These are phyloP conservation scores for Phaethornis superciliosus DNA, from an alignment of 2,113 vertebrate species.

Conservation along the genomic window DNA sequence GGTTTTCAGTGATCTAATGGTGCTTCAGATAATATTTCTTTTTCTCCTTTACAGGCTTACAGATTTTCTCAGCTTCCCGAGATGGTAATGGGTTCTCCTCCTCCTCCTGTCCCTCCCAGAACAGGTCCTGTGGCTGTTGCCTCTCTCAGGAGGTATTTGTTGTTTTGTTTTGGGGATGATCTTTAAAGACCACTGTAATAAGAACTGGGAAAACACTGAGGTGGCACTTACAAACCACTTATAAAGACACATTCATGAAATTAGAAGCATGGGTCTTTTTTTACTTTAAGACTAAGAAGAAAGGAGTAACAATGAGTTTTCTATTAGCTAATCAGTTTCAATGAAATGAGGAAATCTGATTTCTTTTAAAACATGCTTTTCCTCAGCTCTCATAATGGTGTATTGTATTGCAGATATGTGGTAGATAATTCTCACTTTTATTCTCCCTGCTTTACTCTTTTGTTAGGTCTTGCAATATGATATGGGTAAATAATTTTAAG, in stretches of 20 bases:
- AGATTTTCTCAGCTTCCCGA: slow-evolving; percentile 98
- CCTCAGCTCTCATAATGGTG: fast-evolving
- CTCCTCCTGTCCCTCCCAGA: slow-evolving; percentile 92
- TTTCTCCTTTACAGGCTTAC: slow-evolving; percentile 83
- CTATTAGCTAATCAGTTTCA: neutral
- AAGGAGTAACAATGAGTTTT: neutral
- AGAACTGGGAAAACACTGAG: neutral
- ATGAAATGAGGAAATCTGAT: neutral
- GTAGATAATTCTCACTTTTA: neutral
- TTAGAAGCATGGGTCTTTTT: neutral
- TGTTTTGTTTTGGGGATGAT: neutral
- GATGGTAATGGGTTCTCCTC: slow-evolving; percentile 92
- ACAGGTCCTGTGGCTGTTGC: slow-evolving; percentile 88
- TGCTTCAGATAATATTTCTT: neutral
- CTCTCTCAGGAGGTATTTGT: slow-evolving; percentile 66
- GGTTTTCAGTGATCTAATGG: neutral
- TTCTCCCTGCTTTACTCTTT: neutral
- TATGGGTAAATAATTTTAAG: neutral
- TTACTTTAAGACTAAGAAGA: neutral
- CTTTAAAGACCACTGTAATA: neutral
- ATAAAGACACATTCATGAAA: neutral
- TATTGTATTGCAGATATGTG: neutral
- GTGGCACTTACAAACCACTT: neutral
- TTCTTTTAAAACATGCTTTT: neutral
- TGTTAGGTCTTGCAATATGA: neutral